These are phyloP conservation scores for Clarias fuscus DNA, from an alignment of 2,797 vertebrate genomes.

Conservation along the genomic window DNA sequence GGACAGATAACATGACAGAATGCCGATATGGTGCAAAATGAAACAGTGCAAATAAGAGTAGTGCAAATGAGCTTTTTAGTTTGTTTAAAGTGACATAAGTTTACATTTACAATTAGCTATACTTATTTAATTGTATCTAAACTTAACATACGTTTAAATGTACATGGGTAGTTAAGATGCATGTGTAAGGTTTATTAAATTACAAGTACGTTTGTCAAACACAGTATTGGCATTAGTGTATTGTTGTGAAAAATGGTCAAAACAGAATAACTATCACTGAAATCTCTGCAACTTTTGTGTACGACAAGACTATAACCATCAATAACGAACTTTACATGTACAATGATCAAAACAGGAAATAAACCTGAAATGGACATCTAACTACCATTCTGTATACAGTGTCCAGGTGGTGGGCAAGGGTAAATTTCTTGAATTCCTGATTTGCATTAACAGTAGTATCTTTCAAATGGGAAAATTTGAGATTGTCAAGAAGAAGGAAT, in stretches of 20 bases:
- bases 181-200: neutral
- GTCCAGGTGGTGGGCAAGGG: neutral
- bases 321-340: neutral
- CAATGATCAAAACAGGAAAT: neutral
- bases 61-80: too few species aligned
- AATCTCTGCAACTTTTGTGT: neutral
- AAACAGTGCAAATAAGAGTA: too few species aligned
- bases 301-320: neutral
- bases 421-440: neutral
- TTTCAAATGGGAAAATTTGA: neutral
- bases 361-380: neutral
- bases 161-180: neutral
- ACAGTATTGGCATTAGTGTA: neutral
- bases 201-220: too few species aligned
- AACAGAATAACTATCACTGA: neutral
- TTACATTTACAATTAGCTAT: too few species aligned
- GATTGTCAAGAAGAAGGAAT: neutral
- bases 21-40: too few species aligned
- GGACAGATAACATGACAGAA: too few species aligned
- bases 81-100: too few species aligned
- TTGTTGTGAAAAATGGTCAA: neutral
- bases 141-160: too few species aligned
- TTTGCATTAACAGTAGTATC: neutral
- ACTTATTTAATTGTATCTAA: too few species aligned
- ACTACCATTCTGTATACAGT: neutral